These are phyloP conservation scores for Eupleurogrammus muticus DNA, from an alignment of 2,797 vertebrate species.

Conservation along the genomic window DNA sequence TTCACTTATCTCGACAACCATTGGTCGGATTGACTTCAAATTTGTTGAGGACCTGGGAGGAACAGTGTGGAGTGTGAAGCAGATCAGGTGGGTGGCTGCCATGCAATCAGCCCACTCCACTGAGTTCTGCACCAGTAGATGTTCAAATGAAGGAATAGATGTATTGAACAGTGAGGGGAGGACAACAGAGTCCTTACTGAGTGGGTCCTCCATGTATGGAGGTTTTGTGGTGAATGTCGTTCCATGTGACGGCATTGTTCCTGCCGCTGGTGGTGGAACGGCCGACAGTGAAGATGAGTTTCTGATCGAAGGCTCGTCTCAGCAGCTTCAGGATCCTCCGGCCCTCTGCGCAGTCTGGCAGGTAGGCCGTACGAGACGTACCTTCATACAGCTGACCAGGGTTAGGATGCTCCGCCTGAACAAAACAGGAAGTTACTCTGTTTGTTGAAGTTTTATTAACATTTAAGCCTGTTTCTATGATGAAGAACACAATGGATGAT, in stretches of 20 bases:
- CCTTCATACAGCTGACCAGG: constrained; percentile 78
- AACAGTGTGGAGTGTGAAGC: too few species aligned
- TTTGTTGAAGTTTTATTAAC: not conserved
- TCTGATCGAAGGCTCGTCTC: constrained; percentile 76
- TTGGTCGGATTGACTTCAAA: too few species aligned
- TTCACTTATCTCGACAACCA: too few species aligned
- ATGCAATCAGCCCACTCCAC: too few species aligned
- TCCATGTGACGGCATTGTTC: constrained; percentile 83
- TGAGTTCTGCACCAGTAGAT: too few species aligned
- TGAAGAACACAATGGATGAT: too few species aligned
- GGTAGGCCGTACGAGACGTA: constrained; percentile 71
- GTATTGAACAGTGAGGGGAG: too few species aligned
- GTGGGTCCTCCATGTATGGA: constrained; percentile 75
- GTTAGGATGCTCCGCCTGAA: constrained; percentile 79
- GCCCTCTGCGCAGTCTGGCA: constrained; percentile 78
- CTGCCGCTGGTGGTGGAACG: constrained; percentile 79
- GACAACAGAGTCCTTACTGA: constrained; percentile 60
- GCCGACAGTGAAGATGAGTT: constrained; percentile 83
- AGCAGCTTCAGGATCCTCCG: constrained; percentile 65
- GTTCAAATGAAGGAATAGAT: too few species aligned
- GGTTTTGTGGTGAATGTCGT: constrained; percentile 87
- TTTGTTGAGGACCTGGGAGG: too few species aligned
- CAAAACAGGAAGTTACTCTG: not conserved
- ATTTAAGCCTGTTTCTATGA: too few species aligned
- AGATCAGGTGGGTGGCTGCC: too few species aligned